Evolutionary conservation across 1,140 invertebrate genomes (phyloP).

Genomic region (Coptotermes formosanus): DNA sequence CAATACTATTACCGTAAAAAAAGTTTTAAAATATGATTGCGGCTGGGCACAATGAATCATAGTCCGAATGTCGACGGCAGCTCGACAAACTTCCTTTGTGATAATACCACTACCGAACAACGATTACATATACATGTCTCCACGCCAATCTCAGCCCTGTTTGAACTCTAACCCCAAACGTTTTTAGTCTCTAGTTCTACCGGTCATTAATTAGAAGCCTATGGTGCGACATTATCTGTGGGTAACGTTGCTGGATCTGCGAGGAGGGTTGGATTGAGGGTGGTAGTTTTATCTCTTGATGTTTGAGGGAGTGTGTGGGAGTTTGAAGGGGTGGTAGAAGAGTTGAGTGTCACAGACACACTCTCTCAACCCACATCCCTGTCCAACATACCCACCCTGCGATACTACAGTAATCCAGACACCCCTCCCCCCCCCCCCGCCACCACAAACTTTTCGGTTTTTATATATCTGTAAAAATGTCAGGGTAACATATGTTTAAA

Average conservation of each 20-base stretch:
- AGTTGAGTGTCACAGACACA: slow-evolving; percentile 7
- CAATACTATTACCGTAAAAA: not conserved
- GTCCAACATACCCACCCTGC: not conserved
- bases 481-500: slow-evolving; percentile 8
- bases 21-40: not conserved
- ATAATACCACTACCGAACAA: not conserved
- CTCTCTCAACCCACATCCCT: not conserved
- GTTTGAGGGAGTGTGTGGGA: slow-evolving; percentile 7
- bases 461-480: not conserved
- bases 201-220: slow-evolving; percentile 18
- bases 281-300: not conserved
- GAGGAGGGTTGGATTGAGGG: not conserved
- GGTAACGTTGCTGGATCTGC: not conserved
- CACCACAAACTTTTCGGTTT: not conserved
- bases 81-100: not conserved
- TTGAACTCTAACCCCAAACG: not conserved
- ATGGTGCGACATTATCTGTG: not conserved
- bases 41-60: not conserved
- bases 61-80: not conserved
- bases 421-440: no score
- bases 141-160: slow-evolving; percentile 3
- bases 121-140: not conserved
- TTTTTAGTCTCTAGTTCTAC: not conserved
- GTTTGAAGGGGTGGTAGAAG: not conserved
- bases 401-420: not conserved